A percentile compares a stretch with the other conserved stretches of the same genome.
These are phyloP conservation scores for Caenorhabditis wallacei DNA, from an alignment of 2,888 invertebrate genomes.

Conservation along the genomic window DNA sequence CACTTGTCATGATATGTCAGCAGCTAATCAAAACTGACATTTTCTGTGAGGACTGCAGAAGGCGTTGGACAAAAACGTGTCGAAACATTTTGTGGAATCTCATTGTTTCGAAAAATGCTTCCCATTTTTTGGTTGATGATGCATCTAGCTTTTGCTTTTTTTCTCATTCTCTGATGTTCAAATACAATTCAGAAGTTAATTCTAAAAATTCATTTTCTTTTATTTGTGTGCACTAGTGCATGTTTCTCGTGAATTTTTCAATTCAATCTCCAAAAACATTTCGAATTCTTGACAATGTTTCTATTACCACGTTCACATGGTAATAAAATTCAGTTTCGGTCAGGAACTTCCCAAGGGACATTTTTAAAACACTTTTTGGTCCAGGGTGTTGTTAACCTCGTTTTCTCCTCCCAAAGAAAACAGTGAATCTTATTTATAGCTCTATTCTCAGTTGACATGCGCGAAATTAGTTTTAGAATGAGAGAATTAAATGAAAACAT, in stretches of 20 bases:
- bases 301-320: constrained; percentile 20
- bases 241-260: background rate
- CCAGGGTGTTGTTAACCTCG: background rate
- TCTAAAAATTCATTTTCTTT: too few species aligned
- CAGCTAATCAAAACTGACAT: constrained; percentile 63
- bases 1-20: constrained; percentile 63
- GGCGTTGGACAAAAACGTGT: constrained; percentile 54
- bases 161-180: background rate
- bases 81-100: constrained; percentile 51
- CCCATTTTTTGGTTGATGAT: background rate
- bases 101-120: constrained; percentile 46
- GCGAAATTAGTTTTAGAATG: constrained; percentile 16
- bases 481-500: constrained; percentile 10
- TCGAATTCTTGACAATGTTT: background rate
- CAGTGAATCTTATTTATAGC: constrained; percentile 4
- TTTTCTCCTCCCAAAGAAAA: constrained; percentile 12
- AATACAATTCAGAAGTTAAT: background rate
- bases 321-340: constrained; percentile 43
- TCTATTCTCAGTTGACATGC: constrained; percentile 18
- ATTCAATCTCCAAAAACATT: background rate
- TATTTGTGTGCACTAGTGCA: too few species aligned
- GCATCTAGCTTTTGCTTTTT: background rate
- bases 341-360: constrained; percentile 11
- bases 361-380: constrained; percentile 2
- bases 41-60: constrained; percentile 36